Conservation (phyloP, 2,113 vertebrate genomes). For the Coturnix japonica region DNA sequence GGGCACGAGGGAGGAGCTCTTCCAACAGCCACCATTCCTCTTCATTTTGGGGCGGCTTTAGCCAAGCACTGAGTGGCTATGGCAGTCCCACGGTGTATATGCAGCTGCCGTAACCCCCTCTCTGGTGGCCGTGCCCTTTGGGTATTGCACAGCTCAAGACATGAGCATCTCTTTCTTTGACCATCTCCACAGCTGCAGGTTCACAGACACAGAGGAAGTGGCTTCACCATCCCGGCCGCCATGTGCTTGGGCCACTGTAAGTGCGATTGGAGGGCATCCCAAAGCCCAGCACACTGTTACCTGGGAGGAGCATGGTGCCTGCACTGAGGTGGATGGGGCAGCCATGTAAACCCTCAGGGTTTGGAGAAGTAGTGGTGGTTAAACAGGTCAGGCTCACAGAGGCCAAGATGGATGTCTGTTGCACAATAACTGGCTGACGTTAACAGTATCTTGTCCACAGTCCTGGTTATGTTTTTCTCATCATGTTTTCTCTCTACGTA, state of each 20-base stretch:
- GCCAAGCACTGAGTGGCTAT: fast-evolving
- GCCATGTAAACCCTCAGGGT: fast-evolving
- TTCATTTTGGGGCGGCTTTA: fast-evolving
- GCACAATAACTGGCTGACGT: not conserved
- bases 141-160: fast-evolving
- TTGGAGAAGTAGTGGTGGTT: not conserved
- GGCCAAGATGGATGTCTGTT: not conserved
- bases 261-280: not conserved
- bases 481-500: not conserved
- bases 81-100: fast-evolving
- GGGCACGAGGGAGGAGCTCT: not conserved
- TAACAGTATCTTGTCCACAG: not conserved
- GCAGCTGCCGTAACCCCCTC: fast-evolving
- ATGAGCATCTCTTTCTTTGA: not conserved
- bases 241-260: fast-evolving
- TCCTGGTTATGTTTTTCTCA: slow-evolving; percentile 31
- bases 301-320: fast-evolving
- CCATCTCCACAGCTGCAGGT: not conserved
- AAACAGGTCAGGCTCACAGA: not conserved
- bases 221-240: fast-evolving
- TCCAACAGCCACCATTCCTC: fast-evolving
- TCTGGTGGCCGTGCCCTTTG: fast-evolving
- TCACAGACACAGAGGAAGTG: fast-evolving
- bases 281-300: not conserved
- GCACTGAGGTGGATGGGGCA: fast-evolving